A percentile compares a stretch with the other conserved stretches of the same genome.
Evolutionary conservation across 35 echinoderm and acorn worm genomes (phyloP).

Genomic region (Eucidaris tribuloides): DNA sequence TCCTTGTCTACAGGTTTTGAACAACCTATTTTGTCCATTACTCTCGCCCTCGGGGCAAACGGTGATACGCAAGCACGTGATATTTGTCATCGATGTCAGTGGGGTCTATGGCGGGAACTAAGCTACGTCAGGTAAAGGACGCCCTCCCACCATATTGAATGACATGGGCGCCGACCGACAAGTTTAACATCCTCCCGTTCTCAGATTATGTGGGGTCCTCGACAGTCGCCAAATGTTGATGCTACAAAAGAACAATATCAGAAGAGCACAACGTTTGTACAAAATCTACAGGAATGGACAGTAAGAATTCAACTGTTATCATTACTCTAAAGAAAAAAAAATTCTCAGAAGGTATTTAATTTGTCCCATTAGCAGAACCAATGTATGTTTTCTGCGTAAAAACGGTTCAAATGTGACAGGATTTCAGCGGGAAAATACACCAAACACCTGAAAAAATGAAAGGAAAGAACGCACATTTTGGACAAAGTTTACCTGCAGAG

Average conservation of each 20-base stretch:
- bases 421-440: no score
- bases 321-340: no score
- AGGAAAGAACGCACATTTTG: no score
- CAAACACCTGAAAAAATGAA: no score
- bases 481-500: no score
- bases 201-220: slow-evolving; percentile 65
- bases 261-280: slow-evolving; percentile 63
- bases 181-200: slow-evolving; percentile 92
- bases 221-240: slow-evolving; percentile 78
- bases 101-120: slow-evolving; percentile 85
- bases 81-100: slow-evolving; percentile 93
- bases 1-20: slow-evolving; percentile 66
- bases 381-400: no score
- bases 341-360: no score
- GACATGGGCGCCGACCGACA: slow-evolving; percentile 81
- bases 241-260: slow-evolving; percentile 32
- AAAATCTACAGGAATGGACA: slow-evolving; percentile 46
- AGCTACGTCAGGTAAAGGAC: slow-evolving; percentile 76
- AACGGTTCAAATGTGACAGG: no score
- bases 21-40: slow-evolving; percentile 91
- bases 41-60: slow-evolving; percentile 71
- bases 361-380: no score
- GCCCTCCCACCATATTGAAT: slow-evolving; percentile 85
- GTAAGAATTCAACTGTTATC: no score
- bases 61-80: slow-evolving; percentile 81